phyloP scores from a whole-genome alignment of 2,888 invertebrate genomes.

The Drosophila melanosoma region DNA sequence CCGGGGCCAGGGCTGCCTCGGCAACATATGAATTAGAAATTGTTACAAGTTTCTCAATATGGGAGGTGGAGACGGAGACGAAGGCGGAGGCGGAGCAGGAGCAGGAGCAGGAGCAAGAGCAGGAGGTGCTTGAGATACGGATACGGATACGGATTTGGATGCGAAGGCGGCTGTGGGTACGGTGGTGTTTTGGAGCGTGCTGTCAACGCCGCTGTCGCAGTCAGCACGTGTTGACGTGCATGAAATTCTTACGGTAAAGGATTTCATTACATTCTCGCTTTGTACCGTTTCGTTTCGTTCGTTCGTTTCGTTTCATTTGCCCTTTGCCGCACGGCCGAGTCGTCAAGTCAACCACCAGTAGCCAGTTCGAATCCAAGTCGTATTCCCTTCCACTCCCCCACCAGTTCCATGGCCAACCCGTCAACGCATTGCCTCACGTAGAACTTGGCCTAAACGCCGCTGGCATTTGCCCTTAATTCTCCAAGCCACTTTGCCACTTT shows the following conservation, averaged over 20 bases:
- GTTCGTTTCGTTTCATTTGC: slow-evolving; percentile 57
- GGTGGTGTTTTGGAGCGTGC: slow-evolving; percentile 22
- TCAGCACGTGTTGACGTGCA: slow-evolving; percentile 79
- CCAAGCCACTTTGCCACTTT: slow-evolving; percentile 36
- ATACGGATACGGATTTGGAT: slow-evolving; percentile 5
- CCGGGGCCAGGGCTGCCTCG: slow-evolving; percentile 28
- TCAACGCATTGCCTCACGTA: slow-evolving; percentile 59
- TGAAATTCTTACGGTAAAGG: slow-evolving; percentile 82
- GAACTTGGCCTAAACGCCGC: slow-evolving; percentile 38
- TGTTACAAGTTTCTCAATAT: slow-evolving; percentile 52
- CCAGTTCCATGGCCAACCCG: slow-evolving; percentile 21
- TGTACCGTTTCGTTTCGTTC: slow-evolving; percentile 33
- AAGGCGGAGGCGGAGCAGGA: background rate
- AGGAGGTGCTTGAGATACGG: slow-evolving; percentile 6
- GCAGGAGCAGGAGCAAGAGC: background rate
- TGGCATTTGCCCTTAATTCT: slow-evolving; percentile 58
- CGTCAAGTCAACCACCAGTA: slow-evolving; percentile 40
- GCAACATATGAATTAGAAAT: slow-evolving; percentile 79
- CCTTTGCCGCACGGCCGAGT: slow-evolving; percentile 59
- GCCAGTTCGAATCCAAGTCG: slow-evolving; percentile 15
- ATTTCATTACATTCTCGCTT: slow-evolving; percentile 68
- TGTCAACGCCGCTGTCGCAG: slow-evolving; percentile 65
- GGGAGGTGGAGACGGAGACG: background rate
- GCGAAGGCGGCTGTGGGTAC: slow-evolving; percentile 13
- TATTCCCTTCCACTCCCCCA: background rate